These are phyloP conservation scores for Scytalopus superciliaris DNA, from an alignment of 2,113 vertebrate genomes.

Conservation along the genomic window DNA sequence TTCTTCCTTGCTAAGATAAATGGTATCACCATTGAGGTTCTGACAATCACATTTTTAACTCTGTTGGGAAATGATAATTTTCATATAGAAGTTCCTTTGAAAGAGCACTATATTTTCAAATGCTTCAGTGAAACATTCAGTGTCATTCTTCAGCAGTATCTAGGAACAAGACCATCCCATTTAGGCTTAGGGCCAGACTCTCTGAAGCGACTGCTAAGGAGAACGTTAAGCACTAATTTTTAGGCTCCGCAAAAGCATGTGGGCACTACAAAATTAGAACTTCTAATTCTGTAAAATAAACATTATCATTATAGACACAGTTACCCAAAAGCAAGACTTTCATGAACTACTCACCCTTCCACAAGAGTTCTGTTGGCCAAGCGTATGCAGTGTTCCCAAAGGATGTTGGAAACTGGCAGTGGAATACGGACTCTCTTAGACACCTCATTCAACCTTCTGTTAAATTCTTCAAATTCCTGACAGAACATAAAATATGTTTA, in stretches of 20 bases:
- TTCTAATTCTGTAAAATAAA: not conserved
- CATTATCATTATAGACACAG: not conserved
- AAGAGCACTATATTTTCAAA: not conserved
- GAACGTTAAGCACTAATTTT: not conserved
- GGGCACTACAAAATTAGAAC: not conserved
- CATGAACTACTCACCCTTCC: slow-evolving; percentile 84
- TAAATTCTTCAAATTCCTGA: slow-evolving; percentile 97
- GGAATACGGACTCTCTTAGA: slow-evolving; percentile 94
- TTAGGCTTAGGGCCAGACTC: not conserved
- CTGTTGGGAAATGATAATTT: not conserved
- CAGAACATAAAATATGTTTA: not conserved
- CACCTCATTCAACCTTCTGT: slow-evolving; percentile 86
- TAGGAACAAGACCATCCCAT: not conserved
- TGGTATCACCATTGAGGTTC: not conserved
- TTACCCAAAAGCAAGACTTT: not conserved
- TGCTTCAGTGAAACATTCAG: not conserved
- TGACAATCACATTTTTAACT: not conserved
- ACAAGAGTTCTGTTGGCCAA: slow-evolving; percentile 96
- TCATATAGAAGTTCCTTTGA: not conserved
- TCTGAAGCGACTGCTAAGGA: not conserved
- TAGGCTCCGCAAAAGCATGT: not conserved
- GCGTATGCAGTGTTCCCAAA: slow-evolving; percentile 99
- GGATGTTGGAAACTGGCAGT: slow-evolving; percentile 93
- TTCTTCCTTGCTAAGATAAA: not conserved
- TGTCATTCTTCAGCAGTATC: not conserved